Evolutionary conservation across 2,113 vertebrate species (phyloP).

Genomic region (Gambusia holbrooki): DNA sequence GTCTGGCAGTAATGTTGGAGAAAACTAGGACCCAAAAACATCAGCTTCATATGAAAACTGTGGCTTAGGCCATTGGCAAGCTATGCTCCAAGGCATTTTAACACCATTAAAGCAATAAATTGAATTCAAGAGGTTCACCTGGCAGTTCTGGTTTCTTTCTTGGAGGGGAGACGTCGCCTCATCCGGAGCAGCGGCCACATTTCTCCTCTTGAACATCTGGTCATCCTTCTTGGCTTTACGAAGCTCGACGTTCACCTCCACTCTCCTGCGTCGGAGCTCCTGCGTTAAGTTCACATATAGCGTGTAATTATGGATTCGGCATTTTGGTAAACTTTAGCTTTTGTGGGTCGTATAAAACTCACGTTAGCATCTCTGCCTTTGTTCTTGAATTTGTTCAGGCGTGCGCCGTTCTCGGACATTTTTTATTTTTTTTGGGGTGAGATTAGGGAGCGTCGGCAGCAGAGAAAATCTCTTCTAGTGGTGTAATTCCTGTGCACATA

Average conservation of each 20-base stretch:
- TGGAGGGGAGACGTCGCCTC: slow-evolving; percentile 94
- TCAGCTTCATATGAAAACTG: too few species aligned
- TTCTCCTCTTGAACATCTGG: slow-evolving; percentile 95
- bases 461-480: background rate
- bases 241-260: slow-evolving; percentile 95
- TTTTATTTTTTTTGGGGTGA: slow-evolving; percentile 52
- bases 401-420: slow-evolving; percentile 85
- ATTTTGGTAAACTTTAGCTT: background rate
- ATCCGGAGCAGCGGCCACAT: slow-evolving; percentile 87
- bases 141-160: slow-evolving; percentile 87
- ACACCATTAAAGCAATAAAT: too few species aligned
- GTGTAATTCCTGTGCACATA: slow-evolving; percentile 22
- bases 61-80: too few species aligned
- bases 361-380: slow-evolving; percentile 90
- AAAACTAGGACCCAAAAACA: too few species aligned
- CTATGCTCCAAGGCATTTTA: background rate
- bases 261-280: slow-evolving; percentile 92
- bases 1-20: too few species aligned
- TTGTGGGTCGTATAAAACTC: slow-evolving; percentile 6
- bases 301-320: background rate
- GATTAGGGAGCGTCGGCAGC: background rate
- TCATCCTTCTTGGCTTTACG: slow-evolving; percentile 98
- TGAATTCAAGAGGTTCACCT: slow-evolving; percentile 73
- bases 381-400: slow-evolving; percentile 95
- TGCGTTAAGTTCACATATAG: slow-evolving; percentile 36